phyloP scores from a whole-genome alignment of 2,113 vertebrate genomes.

The Podocnemis expansa region DNA sequence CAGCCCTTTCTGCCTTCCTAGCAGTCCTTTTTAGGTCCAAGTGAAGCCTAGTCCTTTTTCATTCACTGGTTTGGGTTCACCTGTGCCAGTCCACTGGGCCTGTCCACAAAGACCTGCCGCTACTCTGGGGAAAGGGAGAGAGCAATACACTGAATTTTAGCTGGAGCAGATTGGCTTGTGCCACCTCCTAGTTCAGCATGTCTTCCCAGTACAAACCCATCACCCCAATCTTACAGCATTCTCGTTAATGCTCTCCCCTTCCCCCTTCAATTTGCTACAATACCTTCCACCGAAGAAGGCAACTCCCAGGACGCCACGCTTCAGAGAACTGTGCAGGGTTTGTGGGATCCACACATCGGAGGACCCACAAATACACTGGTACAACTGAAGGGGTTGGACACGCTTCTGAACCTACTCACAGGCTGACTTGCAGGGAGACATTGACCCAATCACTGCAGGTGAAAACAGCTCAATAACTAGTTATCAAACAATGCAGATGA shows the following conservation, averaged over 20 bases:
- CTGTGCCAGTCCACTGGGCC: too few relatives aligned
- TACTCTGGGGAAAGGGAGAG: too few relatives aligned
- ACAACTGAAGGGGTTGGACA: neutral
- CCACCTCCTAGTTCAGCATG: too few relatives aligned
- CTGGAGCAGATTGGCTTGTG: too few relatives aligned
- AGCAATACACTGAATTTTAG: too few relatives aligned
- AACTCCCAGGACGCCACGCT: neutral
- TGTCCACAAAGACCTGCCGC: too few relatives aligned
- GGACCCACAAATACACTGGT: neutral
- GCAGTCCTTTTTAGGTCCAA: too few relatives aligned
- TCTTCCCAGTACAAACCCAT: too few relatives aligned
- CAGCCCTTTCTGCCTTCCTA: too few relatives aligned
- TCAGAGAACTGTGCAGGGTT: neutral
- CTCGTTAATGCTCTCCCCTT: neutral
- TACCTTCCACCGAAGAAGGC: neutral
- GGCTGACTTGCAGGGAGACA: neutral
- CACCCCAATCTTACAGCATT: too few relatives aligned
- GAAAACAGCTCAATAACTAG: neutral
- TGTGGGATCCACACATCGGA: neutral
- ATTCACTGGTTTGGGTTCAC: too few relatives aligned
- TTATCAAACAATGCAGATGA: neutral
- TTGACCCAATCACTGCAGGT: neutral
- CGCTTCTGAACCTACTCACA: neutral
- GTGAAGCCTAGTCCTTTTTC: too few relatives aligned
- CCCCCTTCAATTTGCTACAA: neutral